Conservation (phyloP, 64 coral and sea anemone genomes). For the Hydrozoanthus tunicans region DNA sequence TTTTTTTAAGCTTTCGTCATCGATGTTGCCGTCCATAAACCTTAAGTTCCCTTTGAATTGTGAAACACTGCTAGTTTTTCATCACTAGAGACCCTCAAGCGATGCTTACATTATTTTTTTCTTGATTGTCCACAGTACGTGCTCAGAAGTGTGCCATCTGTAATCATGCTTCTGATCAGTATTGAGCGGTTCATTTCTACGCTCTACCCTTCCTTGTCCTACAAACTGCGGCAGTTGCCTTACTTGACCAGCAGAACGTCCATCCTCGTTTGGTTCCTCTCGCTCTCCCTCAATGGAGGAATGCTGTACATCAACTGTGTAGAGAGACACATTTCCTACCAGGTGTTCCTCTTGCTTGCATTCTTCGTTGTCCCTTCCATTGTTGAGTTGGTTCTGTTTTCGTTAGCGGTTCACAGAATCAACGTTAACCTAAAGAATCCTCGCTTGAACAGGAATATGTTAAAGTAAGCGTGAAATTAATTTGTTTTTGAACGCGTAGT, state of each 20-base stretch:
- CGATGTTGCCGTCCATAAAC: too few species aligned
- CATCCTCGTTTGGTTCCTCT: neutral
- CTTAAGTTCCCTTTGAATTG: too few species aligned
- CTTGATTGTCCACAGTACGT: neutral
- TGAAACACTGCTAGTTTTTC: too few species aligned
- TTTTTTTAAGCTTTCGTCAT: too few species aligned
- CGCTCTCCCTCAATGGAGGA: neutral
- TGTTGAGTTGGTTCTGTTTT: neutral
- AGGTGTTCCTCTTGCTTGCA: neutral
- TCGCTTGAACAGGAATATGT: slow-evolving; percentile 3
- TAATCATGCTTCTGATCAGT: slow-evolving; percentile 38
- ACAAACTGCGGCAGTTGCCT: slow-evolving; percentile 21
- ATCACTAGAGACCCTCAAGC: neutral
- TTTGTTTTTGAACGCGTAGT: neutral
- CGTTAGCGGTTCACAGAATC: neutral
- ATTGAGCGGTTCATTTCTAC: slow-evolving; percentile 34
- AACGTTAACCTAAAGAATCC: neutral
- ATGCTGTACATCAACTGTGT: slow-evolving; percentile 24
- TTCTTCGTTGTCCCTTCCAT: slow-evolving; percentile 19
- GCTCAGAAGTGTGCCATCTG: slow-evolving; percentile 30
- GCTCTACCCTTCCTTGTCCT: slow-evolving; percentile 36
- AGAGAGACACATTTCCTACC: slow-evolving; percentile 21
- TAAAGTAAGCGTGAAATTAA: neutral
- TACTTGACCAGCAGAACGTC: slow-evolving; percentile 1
- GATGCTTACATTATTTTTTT: neutral